A percentile compares a stretch with the other conserved stretches of the same genome.
Conservation (phyloP, 2,888 invertebrate species). For the Drosophila mercatorum region DNA sequence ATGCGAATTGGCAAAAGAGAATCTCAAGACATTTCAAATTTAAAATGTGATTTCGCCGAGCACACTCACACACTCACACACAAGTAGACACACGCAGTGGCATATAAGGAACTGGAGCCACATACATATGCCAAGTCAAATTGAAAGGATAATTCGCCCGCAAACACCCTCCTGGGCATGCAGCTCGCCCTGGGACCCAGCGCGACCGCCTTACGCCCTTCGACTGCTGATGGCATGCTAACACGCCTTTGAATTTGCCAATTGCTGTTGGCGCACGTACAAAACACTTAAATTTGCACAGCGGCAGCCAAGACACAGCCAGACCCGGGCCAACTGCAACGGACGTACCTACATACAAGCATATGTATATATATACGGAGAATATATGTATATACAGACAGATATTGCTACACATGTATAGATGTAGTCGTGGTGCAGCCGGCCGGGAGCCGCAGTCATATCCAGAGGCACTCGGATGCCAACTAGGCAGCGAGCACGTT, state of each 20-base stretch:
- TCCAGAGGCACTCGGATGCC: constrained; percentile 54
- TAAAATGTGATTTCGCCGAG: constrained; percentile 76
- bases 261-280: constrained; percentile 83
- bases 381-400: constrained; percentile 2
- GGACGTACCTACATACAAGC: not conserved
- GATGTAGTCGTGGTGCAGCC: constrained; percentile 42
- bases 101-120: constrained; percentile 19
- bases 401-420: constrained; percentile 36
- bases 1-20: constrained; percentile 71
- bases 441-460: constrained; percentile 53
- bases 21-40: constrained; percentile 82
- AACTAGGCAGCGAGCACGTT: constrained; percentile 65
- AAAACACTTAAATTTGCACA: constrained; percentile 82
- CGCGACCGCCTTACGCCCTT: constrained; percentile 23
- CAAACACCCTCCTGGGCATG: constrained; percentile 82
- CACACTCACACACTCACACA: constrained; percentile 13
- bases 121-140: constrained; percentile 84
- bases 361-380: not conserved
- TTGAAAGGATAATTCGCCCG: constrained; percentile 85
- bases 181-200: constrained; percentile 45
- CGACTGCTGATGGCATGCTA: constrained; percentile 77
- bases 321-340: constrained; percentile 49
- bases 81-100: not conserved
- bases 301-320: constrained; percentile 65
- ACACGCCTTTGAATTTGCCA: constrained; percentile 83